phyloP scores from a whole-genome alignment of 2,797 vertebrate species.

The Cyprinella venusta region DNA sequence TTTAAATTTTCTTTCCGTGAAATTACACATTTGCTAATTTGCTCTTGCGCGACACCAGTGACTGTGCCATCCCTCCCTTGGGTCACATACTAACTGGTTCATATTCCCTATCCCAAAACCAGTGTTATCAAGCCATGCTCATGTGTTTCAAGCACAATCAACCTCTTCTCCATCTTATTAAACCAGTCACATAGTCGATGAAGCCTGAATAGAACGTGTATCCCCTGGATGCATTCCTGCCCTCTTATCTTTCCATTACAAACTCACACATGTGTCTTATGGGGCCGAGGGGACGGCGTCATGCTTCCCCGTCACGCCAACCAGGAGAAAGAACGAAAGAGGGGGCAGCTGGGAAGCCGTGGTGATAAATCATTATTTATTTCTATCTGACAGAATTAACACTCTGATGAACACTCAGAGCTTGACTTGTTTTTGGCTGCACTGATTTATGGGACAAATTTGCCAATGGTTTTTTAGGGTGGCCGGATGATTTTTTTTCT shows the following conservation, averaged over 20 bases:
- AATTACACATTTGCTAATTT: constrained; percentile 63
- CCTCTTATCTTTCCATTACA: constrained; percentile 66
- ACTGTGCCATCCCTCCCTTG: constrained; percentile 10
- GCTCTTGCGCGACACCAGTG: constrained; percentile 51
- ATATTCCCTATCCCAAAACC: constrained; percentile 58
- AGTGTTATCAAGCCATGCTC: constrained; percentile 57
- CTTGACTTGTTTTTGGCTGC: constrained; percentile 42
- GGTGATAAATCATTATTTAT: constrained; percentile 74
- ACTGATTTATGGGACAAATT: constrained; percentile 46
- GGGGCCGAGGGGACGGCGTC: constrained; percentile 62
- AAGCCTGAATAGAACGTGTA: constrained; percentile 74
- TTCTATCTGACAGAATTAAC: constrained; percentile 75
- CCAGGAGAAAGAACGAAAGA: constrained; percentile 40
- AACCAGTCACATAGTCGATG: constrained; percentile 78
- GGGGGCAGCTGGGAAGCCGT: constrained; percentile 64
- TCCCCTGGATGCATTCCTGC: constrained; percentile 71
- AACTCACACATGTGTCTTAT: constrained; percentile 64
- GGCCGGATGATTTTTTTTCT: constrained; percentile 17
- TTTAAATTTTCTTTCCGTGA: constrained; percentile 47
- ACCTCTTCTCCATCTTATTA: constrained; percentile 69
- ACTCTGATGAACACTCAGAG: constrained; percentile 60
- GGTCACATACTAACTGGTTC: constrained; percentile 39
- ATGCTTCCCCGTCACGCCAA: constrained; percentile 62
- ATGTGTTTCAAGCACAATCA: constrained; percentile 60
- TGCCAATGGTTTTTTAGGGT: constrained; percentile 5